phyloP scores from a whole-genome alignment of 2,797 vertebrate species.

The Rhinichthys osculus region DNA sequence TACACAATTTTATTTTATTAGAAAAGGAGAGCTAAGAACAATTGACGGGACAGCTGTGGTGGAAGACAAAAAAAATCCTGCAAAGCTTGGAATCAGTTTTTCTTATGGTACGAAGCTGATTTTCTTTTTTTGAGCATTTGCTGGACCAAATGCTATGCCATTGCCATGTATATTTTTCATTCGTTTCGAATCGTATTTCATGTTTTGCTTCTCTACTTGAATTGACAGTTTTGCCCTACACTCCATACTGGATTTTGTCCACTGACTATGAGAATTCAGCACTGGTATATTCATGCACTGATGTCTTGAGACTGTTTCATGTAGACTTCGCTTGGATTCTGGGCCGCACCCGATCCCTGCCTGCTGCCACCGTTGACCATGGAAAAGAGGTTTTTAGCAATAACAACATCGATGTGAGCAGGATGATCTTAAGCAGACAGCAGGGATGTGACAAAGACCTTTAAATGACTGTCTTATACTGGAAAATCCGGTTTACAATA shows the following conservation, averaged over 20 bases:
- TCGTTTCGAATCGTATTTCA: background rate
- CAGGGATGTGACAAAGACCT: constrained; percentile 75
- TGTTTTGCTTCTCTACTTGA: background rate
- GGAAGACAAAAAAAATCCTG: constrained; percentile 83
- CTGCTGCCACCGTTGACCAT: constrained; percentile 75
- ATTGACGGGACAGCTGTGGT: constrained; percentile 82
- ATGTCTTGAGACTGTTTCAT: constrained; percentile 86
- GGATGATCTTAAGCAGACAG: constrained; percentile 85
- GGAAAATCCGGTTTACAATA: background rate
- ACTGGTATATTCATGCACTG: constrained; percentile 90
- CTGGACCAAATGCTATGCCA: background rate
- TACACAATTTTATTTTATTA: constrained; percentile 60
- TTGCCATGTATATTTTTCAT: background rate
- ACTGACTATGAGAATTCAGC: constrained; percentile 88
- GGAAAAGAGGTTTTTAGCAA: constrained; percentile 81
- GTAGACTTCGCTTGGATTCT: constrained; percentile 89
- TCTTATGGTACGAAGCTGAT: constrained; percentile 81
- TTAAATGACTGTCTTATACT: background rate
- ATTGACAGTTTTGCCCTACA: constrained; percentile 83
- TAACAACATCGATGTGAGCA: constrained; percentile 81
- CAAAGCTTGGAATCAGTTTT: constrained; percentile 88
- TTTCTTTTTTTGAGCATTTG: background rate
- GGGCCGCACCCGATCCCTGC: constrained; percentile 81
- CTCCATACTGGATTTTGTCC: constrained; percentile 90
- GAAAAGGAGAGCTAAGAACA: constrained; percentile 81